Percentiles rank a stretch among this genome's conserved stretches.
phyloP scores from a whole-genome alignment of 2,888 invertebrate genomes.

The Macropis europaea region DNA sequence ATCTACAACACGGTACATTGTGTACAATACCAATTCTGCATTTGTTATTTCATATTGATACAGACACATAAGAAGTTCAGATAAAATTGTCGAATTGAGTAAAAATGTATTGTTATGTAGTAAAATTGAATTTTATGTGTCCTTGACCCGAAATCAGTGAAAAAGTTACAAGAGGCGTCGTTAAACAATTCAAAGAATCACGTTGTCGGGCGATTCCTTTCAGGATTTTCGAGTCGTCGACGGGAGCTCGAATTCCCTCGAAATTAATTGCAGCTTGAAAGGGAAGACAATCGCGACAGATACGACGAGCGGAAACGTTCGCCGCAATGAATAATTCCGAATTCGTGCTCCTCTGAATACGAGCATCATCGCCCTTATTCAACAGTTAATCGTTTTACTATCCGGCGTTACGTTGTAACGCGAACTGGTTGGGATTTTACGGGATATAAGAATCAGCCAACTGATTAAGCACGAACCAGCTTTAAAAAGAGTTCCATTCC shows the following conservation, averaged over 20 bases:
- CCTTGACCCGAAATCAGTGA: no score
- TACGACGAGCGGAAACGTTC: neutral
- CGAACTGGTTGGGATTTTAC: neutral
- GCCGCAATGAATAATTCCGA: slow-evolving; percentile 20
- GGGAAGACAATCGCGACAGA: neutral
- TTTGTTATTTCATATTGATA: no score
- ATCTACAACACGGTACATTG: no score
- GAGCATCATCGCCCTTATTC: slow-evolving; percentile 25
- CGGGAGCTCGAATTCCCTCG: neutral
- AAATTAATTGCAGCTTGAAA: slow-evolving; percentile 6
- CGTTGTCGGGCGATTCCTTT: neutral
- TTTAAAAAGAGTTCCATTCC: slow-evolving; percentile 19
- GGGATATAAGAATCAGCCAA: slow-evolving; percentile 12
- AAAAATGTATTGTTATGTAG: no score
- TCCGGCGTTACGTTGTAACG: slow-evolving; percentile 17
- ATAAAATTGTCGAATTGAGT: no score
- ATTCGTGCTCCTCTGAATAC: slow-evolving; percentile 4
- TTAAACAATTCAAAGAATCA: neutral
- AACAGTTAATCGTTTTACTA: slow-evolving; percentile 28
- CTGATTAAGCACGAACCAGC: slow-evolving; percentile 14
- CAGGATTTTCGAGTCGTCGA: neutral
- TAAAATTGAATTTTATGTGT: no score
- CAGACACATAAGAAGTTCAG: no score
- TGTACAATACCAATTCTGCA: no score
- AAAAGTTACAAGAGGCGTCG: neutral